Conservation (phyloP, 2,888 invertebrate species). For the Eurois occulta region DNA sequence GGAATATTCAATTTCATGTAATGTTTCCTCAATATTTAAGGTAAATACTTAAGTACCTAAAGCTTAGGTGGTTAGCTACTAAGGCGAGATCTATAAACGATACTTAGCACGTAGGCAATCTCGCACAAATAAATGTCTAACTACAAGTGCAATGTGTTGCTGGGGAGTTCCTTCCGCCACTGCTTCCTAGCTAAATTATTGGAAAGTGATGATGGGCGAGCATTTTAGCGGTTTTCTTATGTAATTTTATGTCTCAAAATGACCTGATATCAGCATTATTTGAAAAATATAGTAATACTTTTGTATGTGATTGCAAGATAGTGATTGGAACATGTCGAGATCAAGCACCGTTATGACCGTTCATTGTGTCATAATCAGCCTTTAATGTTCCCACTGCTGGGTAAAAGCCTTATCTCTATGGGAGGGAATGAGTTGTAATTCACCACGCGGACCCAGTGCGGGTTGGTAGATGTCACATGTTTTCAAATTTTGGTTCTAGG, state of each 20-base stretch:
- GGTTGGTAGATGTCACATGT: no score
- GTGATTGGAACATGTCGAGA: neutral
- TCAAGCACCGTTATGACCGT: neutral
- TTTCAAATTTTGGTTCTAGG: no score
- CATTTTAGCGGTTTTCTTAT: neutral
- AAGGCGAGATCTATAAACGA: constrained; percentile 2
- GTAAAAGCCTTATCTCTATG: no score
- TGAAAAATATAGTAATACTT: neutral
- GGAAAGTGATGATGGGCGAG: neutral
- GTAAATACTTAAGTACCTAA: neutral
- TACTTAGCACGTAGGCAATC: neutral
- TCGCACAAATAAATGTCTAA: neutral
- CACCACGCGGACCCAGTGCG: no score
- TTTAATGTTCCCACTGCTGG: no score
- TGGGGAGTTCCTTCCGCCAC: neutral
- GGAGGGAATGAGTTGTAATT: no score
- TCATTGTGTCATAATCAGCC: neutral
- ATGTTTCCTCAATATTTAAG: neutral
- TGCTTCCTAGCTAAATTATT: neutral
- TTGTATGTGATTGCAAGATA: neutral
- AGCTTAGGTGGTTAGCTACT: neutral
- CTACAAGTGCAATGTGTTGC: neutral
- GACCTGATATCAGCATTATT: neutral
- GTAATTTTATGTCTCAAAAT: neutral
- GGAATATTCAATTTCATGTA: constrained; percentile 2